Percentiles rank a stretch among this genome's conserved stretches.
phyloP scores from a whole-genome alignment of 2,113 vertebrate genomes.

The Seriola aureovittata region DNA sequence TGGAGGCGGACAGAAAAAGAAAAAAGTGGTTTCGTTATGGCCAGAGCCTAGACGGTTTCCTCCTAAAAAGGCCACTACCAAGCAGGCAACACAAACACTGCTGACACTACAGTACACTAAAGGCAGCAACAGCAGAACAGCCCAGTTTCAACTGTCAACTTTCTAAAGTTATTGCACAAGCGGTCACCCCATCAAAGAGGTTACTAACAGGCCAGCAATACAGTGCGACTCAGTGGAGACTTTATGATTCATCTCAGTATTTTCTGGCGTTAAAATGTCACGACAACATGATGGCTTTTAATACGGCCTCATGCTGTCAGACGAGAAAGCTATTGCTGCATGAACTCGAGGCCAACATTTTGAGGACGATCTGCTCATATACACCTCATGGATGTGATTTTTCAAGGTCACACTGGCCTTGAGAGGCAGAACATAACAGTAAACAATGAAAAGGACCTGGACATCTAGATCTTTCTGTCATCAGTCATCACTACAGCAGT shows the following conservation, averaged over 20 bases:
- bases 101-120: not conserved
- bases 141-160: conserved; percentile 24
- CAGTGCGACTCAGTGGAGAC: not conserved
- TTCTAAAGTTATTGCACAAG: conserved; percentile 28
- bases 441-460: not conserved
- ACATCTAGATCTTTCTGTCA: not conserved
- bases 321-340: not conserved
- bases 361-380: not conserved
- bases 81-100: not conserved
- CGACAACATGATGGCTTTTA: conserved; percentile 12
- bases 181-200: conserved; percentile 27
- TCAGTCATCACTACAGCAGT: not conserved
- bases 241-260: conserved; percentile 27
- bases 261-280: conserved; percentile 36
- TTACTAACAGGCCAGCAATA: not conserved
- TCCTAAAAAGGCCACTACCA: not conserved
- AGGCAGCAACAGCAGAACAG: not conserved
- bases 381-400: not conserved
- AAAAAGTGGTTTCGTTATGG: not conserved
- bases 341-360: not conserved
- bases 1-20: not conserved
- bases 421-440: not conserved
- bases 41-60: not conserved
- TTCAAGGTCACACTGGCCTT: not conserved
- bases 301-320: not conserved